Conservation (phyloP, 2,888 invertebrate species). For the Tridacna crocea region DNA sequence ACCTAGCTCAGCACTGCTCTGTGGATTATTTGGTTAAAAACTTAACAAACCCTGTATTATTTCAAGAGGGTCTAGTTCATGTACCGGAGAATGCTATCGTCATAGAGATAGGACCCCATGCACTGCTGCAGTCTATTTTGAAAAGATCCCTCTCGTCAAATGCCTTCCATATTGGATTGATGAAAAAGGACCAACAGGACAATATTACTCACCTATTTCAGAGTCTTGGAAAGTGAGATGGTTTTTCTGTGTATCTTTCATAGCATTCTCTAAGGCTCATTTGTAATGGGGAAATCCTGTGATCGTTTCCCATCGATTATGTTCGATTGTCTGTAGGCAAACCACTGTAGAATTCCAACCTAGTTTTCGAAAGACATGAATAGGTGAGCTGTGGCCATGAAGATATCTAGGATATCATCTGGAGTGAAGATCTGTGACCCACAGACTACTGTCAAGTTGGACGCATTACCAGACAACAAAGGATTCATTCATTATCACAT, state of each 20-base stretch:
- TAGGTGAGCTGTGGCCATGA: too few species aligned
- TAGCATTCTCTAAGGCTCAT: too few species aligned
- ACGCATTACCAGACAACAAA: too few species aligned
- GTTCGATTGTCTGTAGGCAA: too few species aligned
- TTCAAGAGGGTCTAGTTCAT: slow-evolving; percentile 93
- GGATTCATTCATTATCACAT: too few species aligned
- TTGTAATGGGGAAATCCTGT: too few species aligned
- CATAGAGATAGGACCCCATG: slow-evolving; percentile 97
- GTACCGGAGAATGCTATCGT: slow-evolving; percentile 94
- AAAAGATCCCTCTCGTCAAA: slow-evolving; percentile 91
- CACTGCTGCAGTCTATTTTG: slow-evolving; percentile 95
- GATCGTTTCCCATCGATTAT: too few species aligned
- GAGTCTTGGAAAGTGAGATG: slow-evolving; percentile 46
- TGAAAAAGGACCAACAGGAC: slow-evolving; percentile 89
- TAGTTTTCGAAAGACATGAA: too few species aligned
- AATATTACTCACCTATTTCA: slow-evolving; percentile 83
- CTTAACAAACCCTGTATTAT: slow-evolving; percentile 95
- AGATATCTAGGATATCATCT: not conserved
- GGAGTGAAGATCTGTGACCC: not conserved
- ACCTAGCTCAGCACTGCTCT: slow-evolving; percentile 92
- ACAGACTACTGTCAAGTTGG: too few species aligned
- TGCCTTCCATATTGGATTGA: slow-evolving; percentile 92
- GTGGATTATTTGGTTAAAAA: slow-evolving; percentile 98
- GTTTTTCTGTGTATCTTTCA: too few species aligned
- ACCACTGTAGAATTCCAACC: too few species aligned